Evolutionary conservation across 2,113 vertebrate genomes (phyloP), one percentile per base, ranked within the genome.

Genomic region (Anguilla rostrata): DNA sequence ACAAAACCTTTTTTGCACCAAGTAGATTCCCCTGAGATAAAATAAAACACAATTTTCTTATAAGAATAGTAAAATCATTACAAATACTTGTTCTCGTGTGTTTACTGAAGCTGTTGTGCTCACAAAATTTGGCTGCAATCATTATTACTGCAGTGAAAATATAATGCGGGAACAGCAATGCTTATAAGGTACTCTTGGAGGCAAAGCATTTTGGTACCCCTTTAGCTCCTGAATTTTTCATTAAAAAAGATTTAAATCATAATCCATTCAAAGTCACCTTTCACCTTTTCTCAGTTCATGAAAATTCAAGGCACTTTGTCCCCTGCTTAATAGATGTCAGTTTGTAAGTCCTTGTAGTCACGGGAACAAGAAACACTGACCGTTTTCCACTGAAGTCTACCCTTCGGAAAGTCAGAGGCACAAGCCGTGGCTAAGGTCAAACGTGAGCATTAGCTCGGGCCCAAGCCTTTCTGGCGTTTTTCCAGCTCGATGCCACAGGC

Each of bases 1-100:
- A 53, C 49, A 92, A 93, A 89, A 53, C 39, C 0, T 93, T 93
- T 92, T 93, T 90, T 91, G 20, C 57, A 4, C 41, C 56, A 85
- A n/a, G 89, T 15, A 66, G 40, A 84, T 88, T 63, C 39, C 87
- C 86, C 86, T 88, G 84, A 91, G 88, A 87, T 84, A 1, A 88
- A 84, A 90, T 87, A 86, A 16, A 85, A 88, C 90, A 91, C 88
- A 26, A 90, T 29, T 53, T 46, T 34, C 85, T 43, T 87, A 86
- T 39, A 78, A 86, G 57, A 29, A 71, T 87, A 60, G 18, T 46
- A 39, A 8, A 9, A 3, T 20, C 6, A 60, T 20, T 9, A 60
- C 43, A 53, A 12, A 18, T 63, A 79, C 5, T 41, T 81, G 85
- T 63, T 81, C 53, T 79, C 84, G 22, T 78, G 22, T 78, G 49